These are phyloP conservation scores for Oceanodroma leucorhoa DNA, from an alignment of 2,797 vertebrate species.

Conservation along the genomic window DNA sequence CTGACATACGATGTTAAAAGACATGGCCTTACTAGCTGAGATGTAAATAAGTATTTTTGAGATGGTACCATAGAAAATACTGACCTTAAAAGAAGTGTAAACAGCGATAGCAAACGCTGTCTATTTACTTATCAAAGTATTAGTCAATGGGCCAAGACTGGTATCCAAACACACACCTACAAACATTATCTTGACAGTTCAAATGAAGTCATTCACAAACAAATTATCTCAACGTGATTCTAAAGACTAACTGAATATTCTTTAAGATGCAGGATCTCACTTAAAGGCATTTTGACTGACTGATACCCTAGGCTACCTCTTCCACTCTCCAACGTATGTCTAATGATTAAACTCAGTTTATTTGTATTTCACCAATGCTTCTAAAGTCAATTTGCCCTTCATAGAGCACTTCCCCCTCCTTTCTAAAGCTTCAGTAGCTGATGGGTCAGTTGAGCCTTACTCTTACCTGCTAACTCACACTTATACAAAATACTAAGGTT, in stretches of 20 bases:
- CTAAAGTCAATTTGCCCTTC: not conserved
- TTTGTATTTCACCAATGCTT: not conserved
- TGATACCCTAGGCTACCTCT: not conserved
- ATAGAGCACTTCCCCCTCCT: not conserved
- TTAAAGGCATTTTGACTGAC: not conserved
- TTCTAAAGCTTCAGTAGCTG: not conserved
- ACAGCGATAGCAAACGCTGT: not conserved
- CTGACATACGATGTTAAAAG: not conserved
- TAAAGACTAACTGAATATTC: not conserved
- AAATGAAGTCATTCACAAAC: not conserved
- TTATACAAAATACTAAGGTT: not conserved
- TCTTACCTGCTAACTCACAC: not conserved
- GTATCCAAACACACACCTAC: not conserved
- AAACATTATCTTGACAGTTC: not conserved
- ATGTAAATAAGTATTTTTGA: not conserved
- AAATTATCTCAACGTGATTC: not conserved
- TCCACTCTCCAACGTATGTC: not conserved
- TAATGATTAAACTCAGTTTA: conserved; percentile 31
- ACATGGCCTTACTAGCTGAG: not conserved
- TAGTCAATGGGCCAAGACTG: not conserved
- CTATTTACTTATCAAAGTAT: not conserved
- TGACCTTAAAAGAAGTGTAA: not conserved
- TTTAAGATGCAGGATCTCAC: not conserved
- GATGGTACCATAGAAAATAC: not conserved
- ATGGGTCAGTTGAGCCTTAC: not conserved